Evolutionary conservation across 2,113 vertebrate species (phyloP).

Genomic region (Bostrychus sinensis): DNA sequence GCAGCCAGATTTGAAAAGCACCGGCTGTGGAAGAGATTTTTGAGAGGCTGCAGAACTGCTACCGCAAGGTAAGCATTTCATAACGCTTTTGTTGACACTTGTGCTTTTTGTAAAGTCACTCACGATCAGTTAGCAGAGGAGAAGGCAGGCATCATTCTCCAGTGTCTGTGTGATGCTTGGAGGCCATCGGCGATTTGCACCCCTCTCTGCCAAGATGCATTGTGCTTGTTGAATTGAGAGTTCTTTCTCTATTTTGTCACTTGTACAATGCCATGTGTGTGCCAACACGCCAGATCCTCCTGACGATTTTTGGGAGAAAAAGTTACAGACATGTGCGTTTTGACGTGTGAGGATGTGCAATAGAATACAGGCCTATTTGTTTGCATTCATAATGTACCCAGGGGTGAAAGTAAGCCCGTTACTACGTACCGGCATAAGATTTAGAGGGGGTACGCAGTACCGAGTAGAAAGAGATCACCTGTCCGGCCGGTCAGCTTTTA

Average conservation of each 20-base stretch:
- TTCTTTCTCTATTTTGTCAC: not conserved
- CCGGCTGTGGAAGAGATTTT: not conserved
- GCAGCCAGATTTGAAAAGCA: slow-evolving; percentile 3
- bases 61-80: slow-evolving; percentile 47
- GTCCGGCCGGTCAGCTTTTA: too few relatives aligned
- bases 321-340: too few relatives aligned
- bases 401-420: too few relatives aligned
- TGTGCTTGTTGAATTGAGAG: slow-evolving; percentile 11
- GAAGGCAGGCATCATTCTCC: slow-evolving; percentile 4
- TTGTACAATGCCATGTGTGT: not conserved
- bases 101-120: not conserved
- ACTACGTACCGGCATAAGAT: too few relatives aligned
- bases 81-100: not conserved
- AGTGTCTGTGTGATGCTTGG: slow-evolving; percentile 32
- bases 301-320: not conserved
- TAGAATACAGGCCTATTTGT: too few relatives aligned
- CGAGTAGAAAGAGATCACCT: too few relatives aligned
- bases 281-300: not conserved
- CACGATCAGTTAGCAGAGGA: not conserved
- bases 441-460: too few relatives aligned
- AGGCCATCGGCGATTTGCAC: slow-evolving; percentile 38
- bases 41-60: not conserved
- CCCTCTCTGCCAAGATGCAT: slow-evolving; percentile 6
- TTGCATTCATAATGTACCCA: not conserved
- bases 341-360: too few relatives aligned